phyloP scores from a whole-genome alignment of 2,888 invertebrate species.

The Nomada fucata region DNA sequence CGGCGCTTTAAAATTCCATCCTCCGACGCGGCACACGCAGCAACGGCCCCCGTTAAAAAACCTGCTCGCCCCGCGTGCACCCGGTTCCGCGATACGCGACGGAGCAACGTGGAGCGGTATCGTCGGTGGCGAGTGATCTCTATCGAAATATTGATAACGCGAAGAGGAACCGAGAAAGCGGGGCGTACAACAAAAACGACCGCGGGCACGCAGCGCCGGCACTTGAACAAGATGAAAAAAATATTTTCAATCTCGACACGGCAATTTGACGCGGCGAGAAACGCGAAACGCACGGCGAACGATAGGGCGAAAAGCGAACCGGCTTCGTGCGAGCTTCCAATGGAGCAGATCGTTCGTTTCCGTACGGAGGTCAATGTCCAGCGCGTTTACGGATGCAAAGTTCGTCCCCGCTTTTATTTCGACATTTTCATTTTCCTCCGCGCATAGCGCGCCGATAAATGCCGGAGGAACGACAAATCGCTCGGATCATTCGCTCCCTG shows the following conservation, averaged over 20 bases:
- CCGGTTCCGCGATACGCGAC: neutral
- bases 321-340: slow-evolving; percentile 24
- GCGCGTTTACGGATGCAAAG: slow-evolving; percentile 14
- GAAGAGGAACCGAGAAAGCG: neutral
- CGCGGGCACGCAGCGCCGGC: neutral
- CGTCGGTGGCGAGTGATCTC: neutral
- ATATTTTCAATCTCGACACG: slow-evolving; percentile 4
- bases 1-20: slow-evolving; percentile 33
- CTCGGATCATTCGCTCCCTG: too few species aligned
- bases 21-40: neutral
- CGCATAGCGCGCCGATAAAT: too few species aligned
- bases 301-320: slow-evolving; percentile 29
- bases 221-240: neutral
- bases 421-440: slow-evolving; percentile 7
- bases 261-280: slow-evolving; percentile 14
- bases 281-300: neutral
- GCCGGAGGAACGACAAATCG: too few species aligned
- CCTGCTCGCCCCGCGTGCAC: neutral
- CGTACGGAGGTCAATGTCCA: slow-evolving; percentile 6
- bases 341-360: slow-evolving; percentile 22
- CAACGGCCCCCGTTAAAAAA: neutral
- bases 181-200: too few species aligned
- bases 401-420: slow-evolving; percentile 21
- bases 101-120: neutral
- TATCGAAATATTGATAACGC: neutral